Evolutionary conservation across 2,113 vertebrate species (phyloP).

Genomic region (Patagioenas fasciata): DNA sequence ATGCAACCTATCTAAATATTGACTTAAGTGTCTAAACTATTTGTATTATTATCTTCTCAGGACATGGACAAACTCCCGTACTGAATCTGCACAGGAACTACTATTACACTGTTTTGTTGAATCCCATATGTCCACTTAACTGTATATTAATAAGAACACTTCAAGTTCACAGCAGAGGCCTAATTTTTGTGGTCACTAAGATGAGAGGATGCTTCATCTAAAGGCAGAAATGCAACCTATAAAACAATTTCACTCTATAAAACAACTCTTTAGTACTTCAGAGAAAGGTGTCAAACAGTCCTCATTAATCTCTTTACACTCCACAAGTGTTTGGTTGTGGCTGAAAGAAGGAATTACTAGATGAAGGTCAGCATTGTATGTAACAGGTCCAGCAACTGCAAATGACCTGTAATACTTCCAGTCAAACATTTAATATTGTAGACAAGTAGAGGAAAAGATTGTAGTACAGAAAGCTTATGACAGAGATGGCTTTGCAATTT

Average conservation of each 20-base stretch:
- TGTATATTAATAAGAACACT: neutral
- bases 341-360: neutral
- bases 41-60: neutral
- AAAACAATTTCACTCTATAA: neutral
- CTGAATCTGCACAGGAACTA: neutral
- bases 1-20: neutral
- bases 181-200: neutral
- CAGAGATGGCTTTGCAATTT: slow-evolving; percentile 20
- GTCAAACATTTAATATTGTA: neutral
- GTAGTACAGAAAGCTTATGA: neutral
- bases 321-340: neutral
- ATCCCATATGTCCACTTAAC: neutral
- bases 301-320: neutral
- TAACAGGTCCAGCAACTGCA: neutral
- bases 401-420: neutral
- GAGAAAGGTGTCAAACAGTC: neutral
- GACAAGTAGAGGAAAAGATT: neutral
- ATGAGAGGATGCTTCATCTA: neutral
- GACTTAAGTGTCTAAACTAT: neutral
- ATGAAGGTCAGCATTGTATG: neutral
- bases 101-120: neutral
- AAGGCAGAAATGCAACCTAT: neutral
- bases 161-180: neutral
- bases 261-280: neutral
- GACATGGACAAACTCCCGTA: neutral